phyloP scores from a whole-genome alignment of 2,888 invertebrate genomes.

The Nomada fucata region DNA sequence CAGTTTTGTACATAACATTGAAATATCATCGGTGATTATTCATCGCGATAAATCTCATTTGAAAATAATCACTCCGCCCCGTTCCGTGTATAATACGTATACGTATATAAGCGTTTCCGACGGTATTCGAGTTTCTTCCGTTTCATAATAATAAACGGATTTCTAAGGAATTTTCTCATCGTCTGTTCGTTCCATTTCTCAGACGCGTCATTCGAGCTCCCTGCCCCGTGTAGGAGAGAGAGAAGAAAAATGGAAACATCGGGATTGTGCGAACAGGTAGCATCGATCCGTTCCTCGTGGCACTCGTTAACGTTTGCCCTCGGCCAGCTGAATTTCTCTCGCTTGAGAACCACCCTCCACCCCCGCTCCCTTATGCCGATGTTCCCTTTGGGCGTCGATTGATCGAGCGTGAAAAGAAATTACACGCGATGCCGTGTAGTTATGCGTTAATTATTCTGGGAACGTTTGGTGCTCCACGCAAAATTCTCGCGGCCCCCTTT shows the following conservation, averaged over 20 bases:
- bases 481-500: slow-evolving; percentile 3
- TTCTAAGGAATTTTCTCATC: neutral
- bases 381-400: neutral
- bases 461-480: neutral
- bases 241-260: slow-evolving; percentile 37
- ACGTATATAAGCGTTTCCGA: neutral
- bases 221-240: slow-evolving; percentile 13
- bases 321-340: neutral
- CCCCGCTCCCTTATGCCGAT: neutral
- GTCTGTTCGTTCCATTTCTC: slow-evolving; percentile 40
- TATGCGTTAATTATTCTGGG: slow-evolving; percentile 39
- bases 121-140: slow-evolving; percentile 14
- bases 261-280: slow-evolving; percentile 46
- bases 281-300: slow-evolving; percentile 14
- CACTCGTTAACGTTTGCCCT: slow-evolving; percentile 35
- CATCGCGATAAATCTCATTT: neutral
- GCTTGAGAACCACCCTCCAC: neutral
- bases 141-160: neutral
- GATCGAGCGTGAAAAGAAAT: slow-evolving; percentile 15
- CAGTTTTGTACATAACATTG: too few relatives aligned
- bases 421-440: neutral
- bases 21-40: too few relatives aligned
- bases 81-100: too few relatives aligned
- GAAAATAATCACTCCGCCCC: neutral
- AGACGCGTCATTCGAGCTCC: slow-evolving; percentile 25